Conservation (phyloP, 2,888 invertebrate species). For the Zhuqinia jingwanae region DNA sequence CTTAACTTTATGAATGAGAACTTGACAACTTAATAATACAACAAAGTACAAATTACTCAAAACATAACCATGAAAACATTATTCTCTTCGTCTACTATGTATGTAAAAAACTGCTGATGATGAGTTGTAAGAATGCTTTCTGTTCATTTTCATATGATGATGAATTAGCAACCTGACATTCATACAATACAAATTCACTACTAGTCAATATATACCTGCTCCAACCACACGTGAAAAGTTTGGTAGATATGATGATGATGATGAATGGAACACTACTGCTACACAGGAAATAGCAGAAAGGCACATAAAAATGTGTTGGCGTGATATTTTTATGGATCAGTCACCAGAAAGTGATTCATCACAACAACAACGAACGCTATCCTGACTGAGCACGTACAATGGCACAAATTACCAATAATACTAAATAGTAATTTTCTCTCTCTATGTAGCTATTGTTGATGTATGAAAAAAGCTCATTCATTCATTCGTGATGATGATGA, state of each 20-base stretch:
- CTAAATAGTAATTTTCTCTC: no score
- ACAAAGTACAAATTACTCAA: no score
- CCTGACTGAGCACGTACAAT: conserved; percentile 19
- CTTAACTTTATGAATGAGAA: no score
- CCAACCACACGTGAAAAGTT: no score
- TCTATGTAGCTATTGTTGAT: no score
- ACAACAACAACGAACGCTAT: neutral
- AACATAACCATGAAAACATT: no score
- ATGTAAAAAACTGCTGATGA: no score
- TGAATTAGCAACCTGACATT: conserved; percentile 27
- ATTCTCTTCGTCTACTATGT: no score
- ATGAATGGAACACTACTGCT: neutral
- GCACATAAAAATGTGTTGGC: neutral
- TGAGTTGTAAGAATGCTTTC: neutral
- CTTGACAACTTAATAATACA: no score
- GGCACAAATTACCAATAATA: conserved; percentile 40
- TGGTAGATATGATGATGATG: neutral
- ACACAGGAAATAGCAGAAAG: conserved; percentile 32
- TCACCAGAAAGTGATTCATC: conserved; percentile 33
- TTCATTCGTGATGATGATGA: conserved; percentile 6
- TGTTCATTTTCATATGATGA: neutral
- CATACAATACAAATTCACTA: no score
- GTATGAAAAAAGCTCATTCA: conserved; percentile 48
- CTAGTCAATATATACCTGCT: no score
- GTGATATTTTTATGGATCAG: conserved; percentile 5